Evolutionary conservation across 2,797 vertebrate species (phyloP).

Genomic region (Cuculus canorus): DNA sequence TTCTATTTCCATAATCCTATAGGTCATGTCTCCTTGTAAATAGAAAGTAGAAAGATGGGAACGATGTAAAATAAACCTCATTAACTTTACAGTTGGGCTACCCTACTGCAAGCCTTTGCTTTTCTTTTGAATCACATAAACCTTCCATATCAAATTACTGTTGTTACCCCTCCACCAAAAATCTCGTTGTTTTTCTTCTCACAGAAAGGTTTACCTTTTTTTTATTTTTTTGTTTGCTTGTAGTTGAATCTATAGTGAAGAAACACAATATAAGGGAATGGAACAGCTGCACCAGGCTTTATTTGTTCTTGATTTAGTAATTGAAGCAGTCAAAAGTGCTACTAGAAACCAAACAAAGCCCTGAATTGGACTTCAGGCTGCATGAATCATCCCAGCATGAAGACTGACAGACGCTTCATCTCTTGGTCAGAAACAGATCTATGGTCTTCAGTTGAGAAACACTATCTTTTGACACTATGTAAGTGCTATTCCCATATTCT

Average conservation of each 20-base stretch:
- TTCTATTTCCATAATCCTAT: background rate
- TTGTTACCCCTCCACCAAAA: background rate
- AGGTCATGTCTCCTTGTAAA: background rate
- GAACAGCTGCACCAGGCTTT: background rate
- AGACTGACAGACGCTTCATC: background rate
- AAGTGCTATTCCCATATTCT: background rate
- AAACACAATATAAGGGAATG: background rate
- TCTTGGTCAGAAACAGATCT: constrained; percentile 20
- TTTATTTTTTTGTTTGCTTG: background rate
- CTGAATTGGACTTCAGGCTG: background rate
- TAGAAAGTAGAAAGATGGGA: background rate
- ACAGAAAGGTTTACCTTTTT: background rate
- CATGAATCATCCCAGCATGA: background rate
- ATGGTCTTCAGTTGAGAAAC: background rate
- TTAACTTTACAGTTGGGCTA: background rate
- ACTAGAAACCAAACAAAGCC: background rate
- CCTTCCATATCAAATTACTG: background rate
- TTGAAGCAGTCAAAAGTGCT: background rate
- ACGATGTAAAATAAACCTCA: background rate
- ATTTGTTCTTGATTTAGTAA: background rate
- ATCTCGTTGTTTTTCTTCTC: background rate
- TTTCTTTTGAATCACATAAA: background rate
- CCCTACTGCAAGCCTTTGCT: background rate
- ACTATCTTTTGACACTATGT: background rate
- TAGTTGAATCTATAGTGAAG: background rate